Base-by-base conservation (phyloP, 2,113 vertebrate species). In the Elanus axillaris region DNA sequence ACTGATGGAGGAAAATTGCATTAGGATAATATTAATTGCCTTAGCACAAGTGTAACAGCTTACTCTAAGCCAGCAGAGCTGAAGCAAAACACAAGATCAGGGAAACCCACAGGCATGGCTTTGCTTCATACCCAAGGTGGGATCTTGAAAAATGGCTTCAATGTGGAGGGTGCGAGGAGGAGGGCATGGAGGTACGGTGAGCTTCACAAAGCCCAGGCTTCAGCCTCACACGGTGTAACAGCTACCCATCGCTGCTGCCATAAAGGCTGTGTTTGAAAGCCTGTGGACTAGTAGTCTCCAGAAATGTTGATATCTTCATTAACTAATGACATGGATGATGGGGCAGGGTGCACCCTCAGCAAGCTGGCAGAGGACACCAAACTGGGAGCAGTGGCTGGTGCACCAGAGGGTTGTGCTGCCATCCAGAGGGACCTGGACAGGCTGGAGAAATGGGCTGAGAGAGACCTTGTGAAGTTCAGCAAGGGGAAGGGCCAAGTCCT, bases 31-130 rank as follows among this genome's bases (percentile, higher is more conserved):
- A 34, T 64, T 82, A 83, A 83, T 69, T 86, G 89, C 12, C 71
- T 94, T 34, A 47, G 79, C 1, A 34, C 10, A 50, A 29, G 21
- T 5, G 64, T 17, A 40, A n/a, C 16, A 1, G 38, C 81, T 59
- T 72, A 58, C 26, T 29, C 45, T 48, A 48, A 93, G 71, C 86
- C 52, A 55, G 68, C 27, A 31, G 60, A 72, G 73, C 53, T 43
- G 16, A 9, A 79, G 67, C 36, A 18, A 13, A 21, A 32, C 77
- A 34, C 0, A 3, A 66, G 53, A 32, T 47, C 34, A 78, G 62
- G 56, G 60, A 25, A 71, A 43, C 9, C 17, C 1, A 0, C 1
- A 16, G 69, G 50, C 0, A 0, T 2, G 15, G 50, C 26, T 86
- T 23, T 45, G 38, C 42, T 67, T 77, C 10, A 0, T 10, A 40